A percentile compares a stretch with the other conserved stretches of the same genome.
phyloP scores from a whole-genome alignment of 2,888 invertebrate genomes.

The Rotaria sp. region DNA sequence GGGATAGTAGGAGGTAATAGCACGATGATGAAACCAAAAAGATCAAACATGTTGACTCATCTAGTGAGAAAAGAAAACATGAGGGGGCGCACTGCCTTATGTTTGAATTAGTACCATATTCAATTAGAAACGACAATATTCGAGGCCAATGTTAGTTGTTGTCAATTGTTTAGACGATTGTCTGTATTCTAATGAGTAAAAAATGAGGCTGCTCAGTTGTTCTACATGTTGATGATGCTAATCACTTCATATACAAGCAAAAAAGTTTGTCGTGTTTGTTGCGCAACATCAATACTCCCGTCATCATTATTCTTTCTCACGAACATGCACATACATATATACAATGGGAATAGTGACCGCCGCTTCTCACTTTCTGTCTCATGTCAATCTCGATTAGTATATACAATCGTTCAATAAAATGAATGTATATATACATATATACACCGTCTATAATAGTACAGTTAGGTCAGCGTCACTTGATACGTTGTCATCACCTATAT shows the following conservation, averaged over 20 bases:
- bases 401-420: conserved; percentile 8
- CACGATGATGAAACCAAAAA: neutral
- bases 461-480: neutral
- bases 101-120: neutral
- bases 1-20: neutral
- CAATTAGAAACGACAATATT: neutral
- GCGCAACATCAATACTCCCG: neutral
- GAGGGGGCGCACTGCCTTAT: neutral
- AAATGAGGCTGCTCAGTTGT: neutral
- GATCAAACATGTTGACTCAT: neutral
- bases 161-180: neutral
- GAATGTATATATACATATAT: neutral
- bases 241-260: neutral
- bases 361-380: conserved; percentile 8
- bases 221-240: neutral
- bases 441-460: neutral
- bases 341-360: neutral
- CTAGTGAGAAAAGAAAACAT: neutral
- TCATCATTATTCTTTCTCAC: conserved; percentile 14
- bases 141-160: neutral
- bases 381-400: neutral
- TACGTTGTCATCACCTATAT: neutral
- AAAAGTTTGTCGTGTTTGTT: neutral
- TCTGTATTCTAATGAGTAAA: neutral
- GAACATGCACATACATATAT: neutral